phyloP scores from a whole-genome alignment of 1,140 invertebrate genomes.

The Samia ricini region DNA sequence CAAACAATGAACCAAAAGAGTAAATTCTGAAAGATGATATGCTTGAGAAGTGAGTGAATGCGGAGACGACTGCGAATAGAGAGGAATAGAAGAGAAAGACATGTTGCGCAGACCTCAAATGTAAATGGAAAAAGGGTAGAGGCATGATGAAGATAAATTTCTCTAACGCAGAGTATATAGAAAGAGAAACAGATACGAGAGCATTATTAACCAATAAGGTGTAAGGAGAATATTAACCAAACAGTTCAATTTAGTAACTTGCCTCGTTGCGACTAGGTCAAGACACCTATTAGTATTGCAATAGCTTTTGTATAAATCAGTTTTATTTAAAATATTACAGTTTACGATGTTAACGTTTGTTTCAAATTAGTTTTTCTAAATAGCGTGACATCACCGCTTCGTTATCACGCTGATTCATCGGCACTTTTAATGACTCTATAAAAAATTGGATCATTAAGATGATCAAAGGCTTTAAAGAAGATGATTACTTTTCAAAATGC shows the following conservation, averaged over 20 bases:
- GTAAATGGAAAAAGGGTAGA: too few species aligned
- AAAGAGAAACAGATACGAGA: too few species aligned
- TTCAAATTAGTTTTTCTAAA: not conserved
- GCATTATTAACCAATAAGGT: too few species aligned
- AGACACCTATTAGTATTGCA: not conserved
- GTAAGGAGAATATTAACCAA: not conserved
- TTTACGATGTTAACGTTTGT: not conserved
- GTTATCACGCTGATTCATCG: not conserved
- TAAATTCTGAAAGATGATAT: too few species aligned
- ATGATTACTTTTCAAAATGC: constrained; percentile 15
- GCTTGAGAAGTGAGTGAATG: too few species aligned
- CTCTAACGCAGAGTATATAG: too few species aligned
- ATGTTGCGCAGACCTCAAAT: too few species aligned
- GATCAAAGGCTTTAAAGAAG: constrained; percentile 20
- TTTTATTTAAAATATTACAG: not conserved
- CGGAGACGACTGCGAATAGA: too few species aligned
- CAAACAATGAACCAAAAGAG: too few species aligned
- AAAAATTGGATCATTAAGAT: not conserved
- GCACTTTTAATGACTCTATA: constrained; percentile 6
- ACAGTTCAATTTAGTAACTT: not conserved
- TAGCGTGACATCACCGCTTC: not conserved
- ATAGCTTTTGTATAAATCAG: not conserved
- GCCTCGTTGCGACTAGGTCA: not conserved
- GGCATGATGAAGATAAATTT: too few species aligned
- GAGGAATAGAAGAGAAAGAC: too few species aligned